Conservation (phyloP, 1,140 invertebrate species). For the Myzus persicae region DNA sequence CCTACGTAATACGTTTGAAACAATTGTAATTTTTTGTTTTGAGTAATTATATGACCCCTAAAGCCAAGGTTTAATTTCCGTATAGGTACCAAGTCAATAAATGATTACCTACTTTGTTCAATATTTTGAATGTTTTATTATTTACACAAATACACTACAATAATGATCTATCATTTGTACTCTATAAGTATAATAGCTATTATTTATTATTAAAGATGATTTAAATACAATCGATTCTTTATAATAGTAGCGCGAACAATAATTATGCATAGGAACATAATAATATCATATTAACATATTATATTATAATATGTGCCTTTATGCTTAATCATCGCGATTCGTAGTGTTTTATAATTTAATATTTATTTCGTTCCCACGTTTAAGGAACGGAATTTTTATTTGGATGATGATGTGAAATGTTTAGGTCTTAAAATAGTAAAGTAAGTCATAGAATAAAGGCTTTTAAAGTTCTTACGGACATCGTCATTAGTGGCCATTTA, state of each 20-base stretch:
- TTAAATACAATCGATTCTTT: background rate
- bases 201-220: too few species aligned
- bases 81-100: background rate
- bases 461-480: background rate
- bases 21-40: background rate
- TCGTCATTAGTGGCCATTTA: too few species aligned
- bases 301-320: background rate
- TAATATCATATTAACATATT: background rate
- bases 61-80: background rate
- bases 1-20: background rate
- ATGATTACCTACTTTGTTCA: too few species aligned
- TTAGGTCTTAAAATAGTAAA: background rate
- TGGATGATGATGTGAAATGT: background rate
- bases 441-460: background rate
- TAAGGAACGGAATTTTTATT: background rate
- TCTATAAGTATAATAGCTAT: background rate
- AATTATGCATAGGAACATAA: background rate
- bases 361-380: background rate
- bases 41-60: background rate
- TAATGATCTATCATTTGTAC: background rate
- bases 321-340: background rate
- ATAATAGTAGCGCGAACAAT: background rate
- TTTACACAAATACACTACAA: background rate
- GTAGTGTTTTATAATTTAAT: background rate
- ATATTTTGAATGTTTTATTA: background rate